phyloP scores from a whole-genome alignment of 2,113 vertebrate genomes.

The Hipposideros armiger region DNA sequence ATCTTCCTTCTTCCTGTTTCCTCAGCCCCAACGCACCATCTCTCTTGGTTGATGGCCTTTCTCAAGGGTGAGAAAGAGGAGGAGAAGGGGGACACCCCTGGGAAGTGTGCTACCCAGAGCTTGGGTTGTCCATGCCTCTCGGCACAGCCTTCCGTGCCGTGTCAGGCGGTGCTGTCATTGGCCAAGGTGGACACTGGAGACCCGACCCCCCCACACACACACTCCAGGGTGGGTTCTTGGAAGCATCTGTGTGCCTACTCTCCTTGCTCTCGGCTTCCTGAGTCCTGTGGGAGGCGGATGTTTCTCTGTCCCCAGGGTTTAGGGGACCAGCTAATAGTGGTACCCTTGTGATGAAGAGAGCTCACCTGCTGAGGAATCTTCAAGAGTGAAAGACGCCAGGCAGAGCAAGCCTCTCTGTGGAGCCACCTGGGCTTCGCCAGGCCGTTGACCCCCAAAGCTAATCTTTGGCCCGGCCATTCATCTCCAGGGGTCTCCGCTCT shows the following conservation, averaged over 20 bases:
- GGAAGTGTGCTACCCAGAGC: neutral
- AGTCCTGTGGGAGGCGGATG: accelerated
- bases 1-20: neutral
- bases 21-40: accelerated
- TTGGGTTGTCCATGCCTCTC: neutral
- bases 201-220: too few species aligned
- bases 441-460: neutral
- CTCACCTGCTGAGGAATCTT: neutral
- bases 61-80: neutral
- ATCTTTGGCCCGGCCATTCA: neutral
- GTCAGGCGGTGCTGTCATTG: accelerated
- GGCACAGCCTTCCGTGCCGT: neutral
- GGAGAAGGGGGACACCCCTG: neutral
- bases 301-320: neutral
- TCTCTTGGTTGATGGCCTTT: neutral
- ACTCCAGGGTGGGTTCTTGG: accelerated
- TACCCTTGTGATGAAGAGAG: neutral
- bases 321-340: neutral
- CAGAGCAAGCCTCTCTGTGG: neutral
- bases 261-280: neutral
- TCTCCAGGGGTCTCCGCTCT: neutral
- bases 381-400: accelerated
- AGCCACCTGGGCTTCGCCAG: neutral
- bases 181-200: accelerated
- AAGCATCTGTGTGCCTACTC: neutral